Evolutionary conservation across 1,140 invertebrate genomes (phyloP), one percentile per base, ranked within the genome.

Genomic region (Meloidogyne hapla): DNA sequence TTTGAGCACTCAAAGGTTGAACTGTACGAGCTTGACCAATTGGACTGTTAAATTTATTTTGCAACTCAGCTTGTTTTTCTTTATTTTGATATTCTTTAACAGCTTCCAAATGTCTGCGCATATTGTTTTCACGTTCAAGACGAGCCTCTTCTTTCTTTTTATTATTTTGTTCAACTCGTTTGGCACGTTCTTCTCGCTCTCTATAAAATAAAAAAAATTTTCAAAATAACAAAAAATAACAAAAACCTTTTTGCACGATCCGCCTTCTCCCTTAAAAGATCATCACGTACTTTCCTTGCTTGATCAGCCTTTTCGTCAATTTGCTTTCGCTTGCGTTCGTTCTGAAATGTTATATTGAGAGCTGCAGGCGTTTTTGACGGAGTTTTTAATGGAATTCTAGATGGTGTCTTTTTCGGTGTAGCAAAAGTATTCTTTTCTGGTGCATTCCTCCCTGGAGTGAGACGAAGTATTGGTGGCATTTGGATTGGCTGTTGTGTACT

Each of bases 121-220:
- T 25, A 5, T 18, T 15, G 12, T 67, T 56, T 33, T 75, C 71
- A 18, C 74, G 69, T 56, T 66, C 65, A 45, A 63, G 40, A n/a
- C 67, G 12, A 2, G 65, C 71, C 9, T 61, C 76, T 38, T 77
- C 76, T 33, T 77, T 64, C 9, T 65, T 23, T 9, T 23, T 23
- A 56, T 69, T 66, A n/a, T 77, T 77, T 26, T 75, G 33, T 33
- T 77, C 69, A 10, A 77, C 76, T 15, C 76, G 33, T 15, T 76
- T 65, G 1, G n/a, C 40, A 3, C 63, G 61, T 25, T 77, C 76
- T 26, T 77, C 76, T 4, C 64, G 42, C 5, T 74, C 76, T 26
- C 76, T 77, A 28, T 18, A 66, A 78, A 12, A 9, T 42, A 62
- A 0, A 25, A 21, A 77, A 73, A 75, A 38, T 66, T n/a, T n/a